A percentile compares a stretch with the other conserved stretches of the same genome.
Evolutionary conservation across 2,888 invertebrate genomes (phyloP).

Genomic region (Thymelicus acteon): DNA sequence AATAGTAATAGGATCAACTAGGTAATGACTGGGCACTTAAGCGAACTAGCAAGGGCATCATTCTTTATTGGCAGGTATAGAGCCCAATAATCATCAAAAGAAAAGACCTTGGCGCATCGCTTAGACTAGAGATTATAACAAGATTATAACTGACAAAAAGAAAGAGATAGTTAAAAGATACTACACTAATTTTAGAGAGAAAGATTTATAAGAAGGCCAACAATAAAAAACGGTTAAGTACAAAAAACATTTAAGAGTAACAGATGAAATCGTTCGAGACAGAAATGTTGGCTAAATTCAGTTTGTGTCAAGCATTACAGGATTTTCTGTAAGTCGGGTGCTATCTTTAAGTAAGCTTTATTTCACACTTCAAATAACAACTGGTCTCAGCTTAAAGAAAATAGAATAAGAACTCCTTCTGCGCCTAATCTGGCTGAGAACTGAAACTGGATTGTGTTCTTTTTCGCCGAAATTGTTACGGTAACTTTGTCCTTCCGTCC

Average conservation of each 20-base stretch:
- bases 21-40: too few relatives aligned
- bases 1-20: too few relatives aligned
- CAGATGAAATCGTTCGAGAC: conserved; percentile 6
- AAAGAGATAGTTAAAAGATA: too few relatives aligned
- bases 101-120: too few relatives aligned
- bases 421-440: conserved; percentile 13
- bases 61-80: too few relatives aligned
- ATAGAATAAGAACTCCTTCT: conserved; percentile 22
- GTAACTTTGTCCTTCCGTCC: not conserved
- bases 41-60: too few relatives aligned
- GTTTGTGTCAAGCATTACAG: conserved; percentile 30
- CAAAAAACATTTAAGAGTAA: conserved; percentile 4
- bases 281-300: conserved; percentile 15
- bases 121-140: too few relatives aligned
- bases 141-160: too few relatives aligned
- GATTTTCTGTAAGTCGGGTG: conserved; percentile 27
- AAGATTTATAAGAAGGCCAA: not conserved
- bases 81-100: too few relatives aligned
- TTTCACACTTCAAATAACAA: conserved; percentile 28
- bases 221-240: not conserved
- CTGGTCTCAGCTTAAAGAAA: conserved; percentile 28
- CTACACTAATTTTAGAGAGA: not conserved
- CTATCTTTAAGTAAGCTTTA: conserved; percentile 32
- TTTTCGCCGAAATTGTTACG: not conserved
- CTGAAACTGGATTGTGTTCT: conserved; percentile 5